phyloP scores from a whole-genome alignment of 2,888 invertebrate species.

The Aelia acuminata region DNA sequence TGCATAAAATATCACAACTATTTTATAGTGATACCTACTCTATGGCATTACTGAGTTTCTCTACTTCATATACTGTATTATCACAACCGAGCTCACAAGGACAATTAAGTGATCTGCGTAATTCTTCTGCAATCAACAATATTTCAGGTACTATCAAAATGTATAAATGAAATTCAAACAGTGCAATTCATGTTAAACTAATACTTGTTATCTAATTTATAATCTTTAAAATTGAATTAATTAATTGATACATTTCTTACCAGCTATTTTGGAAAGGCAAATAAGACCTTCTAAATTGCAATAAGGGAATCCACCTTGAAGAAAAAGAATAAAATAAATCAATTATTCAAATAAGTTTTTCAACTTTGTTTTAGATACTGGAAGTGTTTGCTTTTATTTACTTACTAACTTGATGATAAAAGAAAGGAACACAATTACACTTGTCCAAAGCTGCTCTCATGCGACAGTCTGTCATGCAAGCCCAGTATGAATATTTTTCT shows the following conservation, averaged over 20 bases:
- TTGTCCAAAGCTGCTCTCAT: conserved; percentile 76
- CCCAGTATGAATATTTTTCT: conserved; percentile 77
- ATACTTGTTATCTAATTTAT: neutral
- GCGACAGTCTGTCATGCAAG: conserved; percentile 82
- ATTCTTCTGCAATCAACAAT: conserved; percentile 64
- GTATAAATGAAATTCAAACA: neutral
- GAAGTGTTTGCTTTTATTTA: conserved; percentile 58
- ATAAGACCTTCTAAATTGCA: conserved; percentile 75
- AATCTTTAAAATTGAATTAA: neutral
- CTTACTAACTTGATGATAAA: conserved; percentile 76
- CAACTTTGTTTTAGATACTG: neutral
- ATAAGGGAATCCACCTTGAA: conserved; percentile 73
- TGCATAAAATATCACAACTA: too few species aligned
- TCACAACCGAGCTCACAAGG: conserved; percentile 81
- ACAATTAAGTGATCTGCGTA: conserved; percentile 74
- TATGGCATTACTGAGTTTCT: conserved; percentile 76
- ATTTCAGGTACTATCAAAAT: neutral
- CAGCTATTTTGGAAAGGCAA: conserved; percentile 63
- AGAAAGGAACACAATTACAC: conserved; percentile 82
- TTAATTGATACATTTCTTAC: conserved; percentile 61
- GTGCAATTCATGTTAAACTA: neutral
- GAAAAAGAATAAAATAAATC: too few species aligned
- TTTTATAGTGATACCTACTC: conserved; percentile 69
- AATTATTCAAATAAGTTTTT: neutral
- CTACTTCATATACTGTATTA: conserved; percentile 82